Conservation (phyloP, 2,113 vertebrate genomes). For the Lasiurus cinereus region DNA sequence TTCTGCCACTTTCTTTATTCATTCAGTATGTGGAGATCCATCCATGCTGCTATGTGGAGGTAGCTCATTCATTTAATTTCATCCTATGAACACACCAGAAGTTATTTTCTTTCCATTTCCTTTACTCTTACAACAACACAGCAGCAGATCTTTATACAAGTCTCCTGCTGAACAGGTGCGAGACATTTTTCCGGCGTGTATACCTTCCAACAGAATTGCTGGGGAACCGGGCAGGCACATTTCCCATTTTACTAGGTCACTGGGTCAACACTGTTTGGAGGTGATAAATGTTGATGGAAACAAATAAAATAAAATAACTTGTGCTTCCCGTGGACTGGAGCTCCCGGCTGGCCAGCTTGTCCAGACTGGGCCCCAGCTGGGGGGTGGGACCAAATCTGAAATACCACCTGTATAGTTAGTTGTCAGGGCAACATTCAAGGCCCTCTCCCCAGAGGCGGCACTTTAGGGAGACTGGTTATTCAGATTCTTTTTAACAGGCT, state of each 20-base stretch:
- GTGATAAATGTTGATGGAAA: no score
- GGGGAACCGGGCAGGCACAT: neutral
- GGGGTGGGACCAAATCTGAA: neutral
- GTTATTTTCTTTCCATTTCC: neutral
- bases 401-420: neutral
- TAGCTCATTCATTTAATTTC: neutral
- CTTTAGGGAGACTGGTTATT: slow-evolving; percentile 1
- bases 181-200: neutral
- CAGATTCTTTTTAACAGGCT: neutral
- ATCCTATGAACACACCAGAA: neutral
- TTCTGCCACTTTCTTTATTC: neutral
- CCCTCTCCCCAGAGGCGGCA: neutral
- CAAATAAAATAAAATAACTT: neutral
- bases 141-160: neutral
- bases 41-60: neutral
- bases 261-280: neutral
- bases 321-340: neutral
- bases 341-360: neutral
- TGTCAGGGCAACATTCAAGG: neutral
- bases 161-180: neutral
- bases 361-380: neutral
- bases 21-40: neutral
- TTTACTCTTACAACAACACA: neutral
- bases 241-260: slow-evolving; percentile 5
- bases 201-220: neutral